Evolutionary conservation across 2,888 invertebrate species (phyloP), one percentile per base, ranked within the genome.

Genomic region (Macropis europaea): DNA sequence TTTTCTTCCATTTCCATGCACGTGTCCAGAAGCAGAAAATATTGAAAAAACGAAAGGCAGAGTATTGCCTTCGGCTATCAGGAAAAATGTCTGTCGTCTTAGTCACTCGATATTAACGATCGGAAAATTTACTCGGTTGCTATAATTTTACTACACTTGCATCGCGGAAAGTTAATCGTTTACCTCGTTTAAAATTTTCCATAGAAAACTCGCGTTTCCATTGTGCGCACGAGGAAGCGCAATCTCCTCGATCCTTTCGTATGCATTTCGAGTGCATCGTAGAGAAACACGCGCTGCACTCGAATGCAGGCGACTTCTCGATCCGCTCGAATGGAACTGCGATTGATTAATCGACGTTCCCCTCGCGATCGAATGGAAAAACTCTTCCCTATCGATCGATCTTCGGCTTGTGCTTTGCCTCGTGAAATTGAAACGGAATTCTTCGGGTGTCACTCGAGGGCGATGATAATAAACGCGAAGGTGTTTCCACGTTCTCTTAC

Each of bases 301-400:
- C 19, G 42, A 80, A 69, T 40, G 32, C 15, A 22, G 19, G 30
- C 52, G 66, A 73, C 69, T 64, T 57, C 28, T 17, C 17, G 17
- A 42, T 43, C 4, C 34, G 11, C 11, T 34, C n/a, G 34, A 32
- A 53, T 19, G 43, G 15, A 19, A 13, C 28, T 9, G 60, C 30
- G 22, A 28, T 62, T 76, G 78, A 77, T 76, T 80, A 82, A 75
- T 26, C 11, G 11, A 17, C 24, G 47, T 11, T 15, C 2, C 34
- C 7, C 11, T 24, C 45, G 5, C 7, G 6, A 11, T n/a, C 34
- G n/a, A 11, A 2, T 40, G 13, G 17, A 17, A 40, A 40, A 40
- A 28, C 7, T 28, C 4, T 28, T 28, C 11, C 34, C 11, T 11
- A n/a, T 11, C 36, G 9, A 15, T 7, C 43, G 22, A 60, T 43